Base-by-base conservation (phyloP, 2,797 vertebrate species). In the Hafferia zeledoni region DNA sequence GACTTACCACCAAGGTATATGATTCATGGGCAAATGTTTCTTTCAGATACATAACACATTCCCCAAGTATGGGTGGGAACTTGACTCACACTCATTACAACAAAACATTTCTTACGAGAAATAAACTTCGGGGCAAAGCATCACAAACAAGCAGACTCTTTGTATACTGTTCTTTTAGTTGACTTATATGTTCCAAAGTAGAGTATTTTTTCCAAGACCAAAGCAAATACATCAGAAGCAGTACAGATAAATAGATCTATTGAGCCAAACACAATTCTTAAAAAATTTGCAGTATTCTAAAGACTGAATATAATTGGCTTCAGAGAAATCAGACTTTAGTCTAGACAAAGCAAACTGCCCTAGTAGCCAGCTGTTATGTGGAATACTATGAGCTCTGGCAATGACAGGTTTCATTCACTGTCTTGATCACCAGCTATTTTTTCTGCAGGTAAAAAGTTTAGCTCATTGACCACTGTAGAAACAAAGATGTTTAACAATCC, bases 131-230 rank as follows among this genome's bases (percentile, higher is more conserved):
- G 76, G 56, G 92, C 55, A 52, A 97, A 97, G 89, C 87, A 96
- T 60, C 96, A 96, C 96, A 96, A 94, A 94, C 90, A 94, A 89
- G 60, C 85, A 95, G 70, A 80, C 59, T 95, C 65, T 94, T 91
- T 84, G 52, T 64, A 88, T 64, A 95, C 74, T 74, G 50, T 77
- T 91, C 60, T 89, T 95, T 97, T 94, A 96, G 95, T 97, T 96
- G 77, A 83, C 89, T 94, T 87, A 13, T 2, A 91, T 17, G 87
- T 94, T 96, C 85, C 87, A 94, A 90, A 86, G 85, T 88, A 91
- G 63, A 92, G 44, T 82, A 90, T 33, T 83, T 90, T 96, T 95
- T 96, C 90, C 94, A 96, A 91, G 85, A 96, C 85, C 93, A 88
- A 92, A 91, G 94, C 79, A 95, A 93, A 95, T 94, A 96, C 95